phyloP scores from a whole-genome alignment of 2,888 invertebrate species.

The Cyclophora albipunctata region DNA sequence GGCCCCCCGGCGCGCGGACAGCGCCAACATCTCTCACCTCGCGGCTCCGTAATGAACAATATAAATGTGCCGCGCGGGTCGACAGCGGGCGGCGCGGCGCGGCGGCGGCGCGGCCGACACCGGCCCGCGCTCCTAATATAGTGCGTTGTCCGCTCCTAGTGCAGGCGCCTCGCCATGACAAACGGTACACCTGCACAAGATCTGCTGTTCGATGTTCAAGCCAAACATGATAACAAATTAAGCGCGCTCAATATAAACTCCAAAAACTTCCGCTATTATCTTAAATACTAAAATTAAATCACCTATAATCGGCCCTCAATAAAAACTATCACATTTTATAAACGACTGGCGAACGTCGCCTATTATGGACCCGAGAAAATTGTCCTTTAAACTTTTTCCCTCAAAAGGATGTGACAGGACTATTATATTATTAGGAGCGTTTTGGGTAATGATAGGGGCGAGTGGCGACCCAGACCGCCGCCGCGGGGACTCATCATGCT shows the following conservation, averaged over 20 bases:
- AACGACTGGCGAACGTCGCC: slow-evolving; percentile 61
- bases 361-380: slow-evolving; percentile 58
- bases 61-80: slow-evolving; percentile 56
- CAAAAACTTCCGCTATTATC: slow-evolving; percentile 31
- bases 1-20: slow-evolving; percentile 51
- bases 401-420: slow-evolving; percentile 67
- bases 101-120: slow-evolving; percentile 14
- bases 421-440: slow-evolving; percentile 74
- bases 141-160: too few species aligned
- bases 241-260: too few species aligned
- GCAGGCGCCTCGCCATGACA: too few species aligned
- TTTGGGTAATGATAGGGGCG: slow-evolving; percentile 70
- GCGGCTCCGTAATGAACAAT: slow-evolving; percentile 63
- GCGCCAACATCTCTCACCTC: slow-evolving; percentile 73
- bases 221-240: too few species aligned
- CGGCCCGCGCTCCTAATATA: background rate
- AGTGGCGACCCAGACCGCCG: slow-evolving; percentile 56
- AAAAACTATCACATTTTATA: slow-evolving; percentile 49
- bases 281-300: slow-evolving; percentile 29
- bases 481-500: slow-evolving; percentile 60
- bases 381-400: slow-evolving; percentile 62
- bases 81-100: slow-evolving; percentile 8
- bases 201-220: too few species aligned
- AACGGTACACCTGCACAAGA: too few species aligned
- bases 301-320: slow-evolving; percentile 27